phyloP scores from a whole-genome alignment of 2,888 invertebrate genomes.

The Melipona beecheii region DNA sequence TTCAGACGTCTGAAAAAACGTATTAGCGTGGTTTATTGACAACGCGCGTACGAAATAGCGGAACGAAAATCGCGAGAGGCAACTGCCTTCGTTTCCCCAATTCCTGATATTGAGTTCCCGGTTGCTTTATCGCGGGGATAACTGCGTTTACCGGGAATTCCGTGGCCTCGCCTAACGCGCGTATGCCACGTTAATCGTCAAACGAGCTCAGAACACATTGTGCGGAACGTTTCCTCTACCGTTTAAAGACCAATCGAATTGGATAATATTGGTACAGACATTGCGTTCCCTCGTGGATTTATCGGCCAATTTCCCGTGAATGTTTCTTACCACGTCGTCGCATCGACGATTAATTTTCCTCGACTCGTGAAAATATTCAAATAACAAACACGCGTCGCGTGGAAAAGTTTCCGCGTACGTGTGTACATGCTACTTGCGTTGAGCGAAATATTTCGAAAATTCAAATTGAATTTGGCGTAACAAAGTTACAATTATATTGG shows the following conservation, averaged over 20 bases:
- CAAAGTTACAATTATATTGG: too few species aligned
- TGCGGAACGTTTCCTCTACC: not conserved
- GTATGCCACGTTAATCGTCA: constrained; percentile 19
- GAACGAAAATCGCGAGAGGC: not conserved
- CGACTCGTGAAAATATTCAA: too few species aligned
- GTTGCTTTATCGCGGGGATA: constrained; percentile 13
- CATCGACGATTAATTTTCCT: not conserved
- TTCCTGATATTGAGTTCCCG: constrained; percentile 16
- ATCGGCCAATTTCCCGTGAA: not conserved
- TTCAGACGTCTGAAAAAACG: not conserved
- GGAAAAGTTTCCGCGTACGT: too few species aligned
- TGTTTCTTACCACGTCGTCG: not conserved
- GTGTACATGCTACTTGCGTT: too few species aligned
- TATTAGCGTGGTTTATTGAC: not conserved
- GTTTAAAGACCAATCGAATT: constrained; percentile 19
- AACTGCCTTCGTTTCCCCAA: not conserved
- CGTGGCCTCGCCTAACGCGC: not conserved
- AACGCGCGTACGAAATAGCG: not conserved
- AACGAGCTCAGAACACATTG: constrained; percentile 4
- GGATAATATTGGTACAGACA: constrained; percentile 2
- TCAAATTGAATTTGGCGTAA: too few species aligned
- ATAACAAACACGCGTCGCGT: too few species aligned
- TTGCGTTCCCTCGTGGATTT: constrained; percentile 2
- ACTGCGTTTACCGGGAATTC: constrained; percentile 12
- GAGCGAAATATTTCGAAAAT: too few species aligned